Evolutionary conservation across 30 jellyfish, hydroid and myxozoan genomes (phyloP), one percentile per base, ranked within the genome.

Genomic region (Cassiopea xamachana): DNA sequence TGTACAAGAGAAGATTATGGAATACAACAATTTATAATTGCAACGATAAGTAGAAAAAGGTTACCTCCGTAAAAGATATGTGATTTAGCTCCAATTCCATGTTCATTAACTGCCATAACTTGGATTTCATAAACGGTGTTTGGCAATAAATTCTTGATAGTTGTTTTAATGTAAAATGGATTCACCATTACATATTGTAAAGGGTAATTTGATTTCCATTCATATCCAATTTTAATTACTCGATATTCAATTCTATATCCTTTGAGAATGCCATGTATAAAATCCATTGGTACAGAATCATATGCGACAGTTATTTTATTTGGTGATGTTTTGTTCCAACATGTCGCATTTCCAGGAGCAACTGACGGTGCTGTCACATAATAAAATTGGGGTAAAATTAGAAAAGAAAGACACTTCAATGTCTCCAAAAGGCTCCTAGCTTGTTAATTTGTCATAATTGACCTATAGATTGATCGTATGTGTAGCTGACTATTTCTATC

Each of bases 1-100:
- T 27, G 39, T 27, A 27, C 39, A 27, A 27, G 12, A 55, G 64
- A 55, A 55, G 64, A 55, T 55, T 55, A 55, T 27, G 39, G 39
- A 27, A 27, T 27, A 27, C 39, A 27, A 27, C 39, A 27, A 27
- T 27, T 27, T 27, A 27, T 27, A 27, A 27, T 27, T 27, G 39
- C 39, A 27, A 27, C 39, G 39, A 27, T 27, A 27, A 27, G 39
- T 27, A 55, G 12, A 55, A 18, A 75, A 51, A 13, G 18, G 82
- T 45, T 75, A 90, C 97, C 93, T 62, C 92, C 97, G 62, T 82
- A 90, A 14, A 75, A n/a, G 4, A 49, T 44, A 3, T 61, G 80
- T 60, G 97, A 87, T 59, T 97, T 77, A n/a, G 82, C 94, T 13
- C 98, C 97, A 60, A 60, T 95, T 39, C 98, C 98, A 44, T 90